Percentiles rank a stretch among this genome's conserved stretches.
phyloP scores from a whole-genome alignment of 2,113 vertebrate species.

The Puntigrus tetrazona region DNA sequence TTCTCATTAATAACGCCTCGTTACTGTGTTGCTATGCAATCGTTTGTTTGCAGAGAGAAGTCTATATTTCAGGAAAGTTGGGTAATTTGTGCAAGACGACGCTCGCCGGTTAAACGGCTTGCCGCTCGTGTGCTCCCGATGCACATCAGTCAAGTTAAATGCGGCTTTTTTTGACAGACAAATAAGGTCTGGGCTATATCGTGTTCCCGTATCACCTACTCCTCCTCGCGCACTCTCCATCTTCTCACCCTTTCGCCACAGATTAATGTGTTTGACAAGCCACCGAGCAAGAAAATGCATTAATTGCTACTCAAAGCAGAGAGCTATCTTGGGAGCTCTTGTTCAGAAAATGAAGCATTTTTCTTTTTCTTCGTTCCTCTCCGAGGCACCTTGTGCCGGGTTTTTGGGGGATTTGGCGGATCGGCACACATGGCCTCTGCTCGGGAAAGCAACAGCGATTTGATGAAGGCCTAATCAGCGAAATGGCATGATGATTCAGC shows the following conservation, averaged over 20 bases:
- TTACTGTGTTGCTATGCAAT: not conserved
- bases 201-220: not conserved
- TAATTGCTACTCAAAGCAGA: conserved; percentile 77
- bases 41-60: not conserved
- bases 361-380: conserved; percentile 55
- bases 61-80: not conserved
- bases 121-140: not conserved
- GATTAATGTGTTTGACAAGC: conserved; percentile 77
- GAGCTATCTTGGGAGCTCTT: conserved; percentile 72
- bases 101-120: not conserved
- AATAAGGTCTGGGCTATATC: conserved; percentile 12
- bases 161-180: conserved; percentile 37
- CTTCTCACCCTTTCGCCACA: conserved; percentile 58
- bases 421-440: conserved; percentile 33
- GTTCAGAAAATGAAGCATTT: conserved; percentile 70
- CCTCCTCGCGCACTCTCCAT: conserved; percentile 31
- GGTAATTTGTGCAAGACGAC: not conserved
- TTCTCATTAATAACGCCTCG: conserved; percentile 11
- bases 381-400: conserved; percentile 40
- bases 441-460: conserved; percentile 52
- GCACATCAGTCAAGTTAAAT: conserved; percentile 21
- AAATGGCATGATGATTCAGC: conserved; percentile 69
- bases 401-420: conserved; percentile 36
- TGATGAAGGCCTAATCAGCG: conserved; percentile 67
- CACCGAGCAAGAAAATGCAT: conserved; percentile 78